These are phyloP conservation scores for Alligator mississippiensis DNA, from an alignment of 2,113 vertebrate genomes.

Conservation along the genomic window DNA sequence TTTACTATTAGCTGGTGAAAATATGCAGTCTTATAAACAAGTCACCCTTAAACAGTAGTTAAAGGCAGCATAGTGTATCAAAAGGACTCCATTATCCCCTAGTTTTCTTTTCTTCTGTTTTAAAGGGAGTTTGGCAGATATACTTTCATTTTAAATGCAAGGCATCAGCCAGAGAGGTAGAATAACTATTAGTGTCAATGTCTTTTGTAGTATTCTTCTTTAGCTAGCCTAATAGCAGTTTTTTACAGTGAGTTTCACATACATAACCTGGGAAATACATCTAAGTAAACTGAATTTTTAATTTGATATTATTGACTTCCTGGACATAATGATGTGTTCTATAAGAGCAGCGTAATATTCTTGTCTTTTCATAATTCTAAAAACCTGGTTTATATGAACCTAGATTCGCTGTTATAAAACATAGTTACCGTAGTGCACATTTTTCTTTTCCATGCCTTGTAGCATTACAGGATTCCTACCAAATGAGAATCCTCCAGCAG, in stretches of 20 bases:
- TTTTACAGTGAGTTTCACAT: constrained; percentile 31
- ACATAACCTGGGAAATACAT: constrained; percentile 23
- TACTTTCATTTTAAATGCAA: constrained; percentile 24
- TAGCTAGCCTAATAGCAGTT: constrained; percentile 45
- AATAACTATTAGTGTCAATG: constrained; percentile 30
- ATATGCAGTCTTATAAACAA: constrained; percentile 66
- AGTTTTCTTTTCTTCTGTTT: constrained; percentile 21
- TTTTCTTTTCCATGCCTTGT: constrained; percentile 21
- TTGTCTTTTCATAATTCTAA: constrained; percentile 43
- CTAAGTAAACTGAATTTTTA: constrained; percentile 56
- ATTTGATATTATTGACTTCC: constrained; percentile 47
- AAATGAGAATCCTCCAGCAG: constrained; percentile 65
- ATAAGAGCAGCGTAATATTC: constrained; percentile 17
- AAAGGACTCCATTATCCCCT: accelerated
- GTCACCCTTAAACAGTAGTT: constrained; percentile 49
- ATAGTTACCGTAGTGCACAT: constrained; percentile 39
- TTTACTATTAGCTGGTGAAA: constrained; percentile 70
- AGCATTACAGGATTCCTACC: constrained; percentile 44
- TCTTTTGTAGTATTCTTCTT: constrained; percentile 42
- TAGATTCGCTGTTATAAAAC: constrained; percentile 56
- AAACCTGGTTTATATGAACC: constrained; percentile 45
- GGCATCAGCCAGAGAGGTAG: background rate
- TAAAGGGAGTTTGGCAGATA: constrained; percentile 4
- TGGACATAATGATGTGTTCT: constrained; percentile 37
- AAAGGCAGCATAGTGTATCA: background rate